Base-by-base conservation (phyloP, 2,113 vertebrate genomes). In the Galbula dea region DNA sequence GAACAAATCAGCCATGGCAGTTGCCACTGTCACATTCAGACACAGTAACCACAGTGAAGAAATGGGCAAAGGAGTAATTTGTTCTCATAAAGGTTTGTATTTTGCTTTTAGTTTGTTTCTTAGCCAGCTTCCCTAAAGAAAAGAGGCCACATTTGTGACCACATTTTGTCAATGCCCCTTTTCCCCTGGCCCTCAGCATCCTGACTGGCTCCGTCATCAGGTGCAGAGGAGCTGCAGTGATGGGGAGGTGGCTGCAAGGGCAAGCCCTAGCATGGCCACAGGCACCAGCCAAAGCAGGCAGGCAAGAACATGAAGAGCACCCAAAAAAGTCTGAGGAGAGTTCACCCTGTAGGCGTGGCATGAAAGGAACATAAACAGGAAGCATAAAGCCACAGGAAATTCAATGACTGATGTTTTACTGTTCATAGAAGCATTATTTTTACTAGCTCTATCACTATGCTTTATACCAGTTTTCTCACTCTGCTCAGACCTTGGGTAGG, bases 371-470 rank as follows among this genome's bases (percentile, higher is more conserved):
- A 77, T 83, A 91, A 96, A 94, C 95, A 96, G 93, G 93, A 96
- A 95, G 83, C 51, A 45, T 15, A 71, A 96, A 95, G 85, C 93
- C 95, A 93, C 95, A 91, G 93, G 96, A 96, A 96, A 86, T 80
- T 80, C 4, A 1, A 58, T 8, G 26, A 91, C 85, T 27, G 46
- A 90, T 76, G 46, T 83, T 91, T 93, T 54, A 29, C 41, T 10
- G 43, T 89, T 96, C 75, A 81, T 86, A 86, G 79, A 68, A 71
- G 55, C 66, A 65, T 63, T 15, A 30, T 65, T 92, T 94, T 89
- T 65, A 54, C 55, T 46, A 62, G 22, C 54, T 69, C 41, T 37
- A 15, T 62, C 11, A 2, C 75, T 43, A 2, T n/a, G 30, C 20
- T 32, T 81, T 13, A 8, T 39, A n/a, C 36, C 51, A 48, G 51